Conservation (phyloP, 1,140 invertebrate species). For the Heliconius hermathena region DNA sequence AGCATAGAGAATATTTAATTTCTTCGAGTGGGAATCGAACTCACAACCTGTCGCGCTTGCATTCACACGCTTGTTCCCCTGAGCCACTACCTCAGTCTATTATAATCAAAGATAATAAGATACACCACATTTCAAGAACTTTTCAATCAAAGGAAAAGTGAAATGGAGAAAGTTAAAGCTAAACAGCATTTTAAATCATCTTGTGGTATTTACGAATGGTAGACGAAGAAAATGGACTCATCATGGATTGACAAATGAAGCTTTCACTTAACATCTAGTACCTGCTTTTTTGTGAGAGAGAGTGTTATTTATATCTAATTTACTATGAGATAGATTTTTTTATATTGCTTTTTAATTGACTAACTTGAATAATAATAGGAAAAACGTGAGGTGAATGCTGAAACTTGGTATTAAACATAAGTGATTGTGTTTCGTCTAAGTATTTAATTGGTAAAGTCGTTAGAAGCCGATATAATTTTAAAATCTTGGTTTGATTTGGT, state of each 20-base stretch:
- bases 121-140: not conserved
- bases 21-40: too few relatives aligned
- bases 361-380: not conserved
- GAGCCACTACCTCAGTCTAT: not conserved
- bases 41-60: too few relatives aligned
- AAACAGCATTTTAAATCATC: slow-evolving; percentile 17
- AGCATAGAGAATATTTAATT: too few relatives aligned
- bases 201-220: slow-evolving; percentile 38
- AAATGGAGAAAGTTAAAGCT: slow-evolving; percentile 4
- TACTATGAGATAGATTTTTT: not conserved
- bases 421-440: too few relatives aligned
- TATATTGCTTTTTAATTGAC: not conserved
- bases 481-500: too few relatives aligned
- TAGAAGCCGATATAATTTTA: too few relatives aligned
- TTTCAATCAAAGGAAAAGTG: slow-evolving; percentile 5
- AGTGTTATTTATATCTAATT: not conserved
- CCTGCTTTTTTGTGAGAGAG: not conserved
- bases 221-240: slow-evolving; percentile 41
- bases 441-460: too few relatives aligned
- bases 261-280: slow-evolving; percentile 34
- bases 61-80: too few relatives aligned
- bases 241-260: slow-evolving; percentile 20
- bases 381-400: not conserved
- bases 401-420: not conserved
- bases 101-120: not conserved